Evolutionary conservation across 2,888 invertebrate genomes (phyloP).

Genomic region (Hydropsyche betteni): DNA sequence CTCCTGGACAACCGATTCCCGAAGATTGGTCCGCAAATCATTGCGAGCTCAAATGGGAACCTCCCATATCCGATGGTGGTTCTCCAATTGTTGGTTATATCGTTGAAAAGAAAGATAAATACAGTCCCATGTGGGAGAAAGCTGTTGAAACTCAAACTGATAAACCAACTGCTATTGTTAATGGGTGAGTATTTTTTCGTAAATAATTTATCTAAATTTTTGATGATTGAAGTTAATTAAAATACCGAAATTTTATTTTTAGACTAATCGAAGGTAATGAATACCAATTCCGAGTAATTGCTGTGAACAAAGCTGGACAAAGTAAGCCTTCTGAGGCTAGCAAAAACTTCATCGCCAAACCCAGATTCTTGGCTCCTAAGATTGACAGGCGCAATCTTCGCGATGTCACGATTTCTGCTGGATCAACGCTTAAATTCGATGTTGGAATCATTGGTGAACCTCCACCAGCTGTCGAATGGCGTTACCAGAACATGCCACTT

Average conservation of each 20-base stretch:
- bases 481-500: slow-evolving; percentile 82
- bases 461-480: slow-evolving; percentile 93
- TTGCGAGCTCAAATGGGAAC: slow-evolving; percentile 90
- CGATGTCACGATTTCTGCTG: slow-evolving; percentile 90
- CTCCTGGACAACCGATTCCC: slow-evolving; percentile 90
- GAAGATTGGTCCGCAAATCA: slow-evolving; percentile 93
- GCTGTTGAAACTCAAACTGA: slow-evolving; percentile 84
- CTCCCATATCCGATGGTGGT: slow-evolving; percentile 91
- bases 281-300: slow-evolving; percentile 95
- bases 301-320: slow-evolving; percentile 93
- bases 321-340: slow-evolving; percentile 91
- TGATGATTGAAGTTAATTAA: slow-evolving; percentile 14
- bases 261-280: slow-evolving; percentile 92
- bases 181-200: slow-evolving; percentile 65
- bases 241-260: slow-evolving; percentile 42
- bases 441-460: slow-evolving; percentile 95
- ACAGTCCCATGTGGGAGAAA: slow-evolving; percentile 93
- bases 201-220: background rate
- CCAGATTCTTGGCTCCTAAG: slow-evolving; percentile 90
- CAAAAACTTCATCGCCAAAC: slow-evolving; percentile 86
- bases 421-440: slow-evolving; percentile 92
- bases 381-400: slow-evolving; percentile 93
- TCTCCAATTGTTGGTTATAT: slow-evolving; percentile 94
- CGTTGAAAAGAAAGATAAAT: slow-evolving; percentile 91
- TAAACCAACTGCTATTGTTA: slow-evolving; percentile 80